A percentile compares a stretch with the other conserved stretches of the same genome.
Evolutionary conservation across 2,797 vertebrate species (phyloP).

Genomic region (Muscicapa striata): DNA sequence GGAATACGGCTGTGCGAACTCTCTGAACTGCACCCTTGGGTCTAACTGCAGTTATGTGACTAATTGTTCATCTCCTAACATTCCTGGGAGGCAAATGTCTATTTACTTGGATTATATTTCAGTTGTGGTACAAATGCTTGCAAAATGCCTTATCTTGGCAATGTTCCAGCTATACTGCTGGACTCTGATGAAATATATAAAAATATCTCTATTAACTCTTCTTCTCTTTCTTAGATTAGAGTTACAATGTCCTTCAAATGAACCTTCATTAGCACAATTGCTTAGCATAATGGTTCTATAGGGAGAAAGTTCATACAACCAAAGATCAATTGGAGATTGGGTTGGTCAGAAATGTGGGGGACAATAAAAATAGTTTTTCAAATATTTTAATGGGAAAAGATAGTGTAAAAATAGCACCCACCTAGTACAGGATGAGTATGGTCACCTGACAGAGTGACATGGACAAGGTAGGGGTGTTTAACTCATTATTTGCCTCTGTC

Average conservation of each 20-base stretch:
- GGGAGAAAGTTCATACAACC: not conserved
- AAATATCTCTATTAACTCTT: not conserved
- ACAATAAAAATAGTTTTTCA: not conserved
- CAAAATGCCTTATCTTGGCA: not conserved
- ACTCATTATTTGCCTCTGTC: not conserved
- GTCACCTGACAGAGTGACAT: too few species aligned
- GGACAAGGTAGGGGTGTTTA: not conserved
- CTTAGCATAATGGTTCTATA: not conserved
- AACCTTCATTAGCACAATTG: not conserved
- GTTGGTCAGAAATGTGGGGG: not conserved
- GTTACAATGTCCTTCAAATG: not conserved
- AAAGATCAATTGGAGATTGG: not conserved
- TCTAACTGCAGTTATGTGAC: not conserved
- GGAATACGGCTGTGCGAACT: fast-evolving
- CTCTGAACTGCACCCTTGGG: not conserved
- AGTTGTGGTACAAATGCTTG: not conserved
- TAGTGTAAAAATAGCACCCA: not conserved
- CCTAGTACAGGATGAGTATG: too few species aligned
- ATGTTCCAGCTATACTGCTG: not conserved
- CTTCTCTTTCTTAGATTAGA: not conserved
- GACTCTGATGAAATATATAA: not conserved
- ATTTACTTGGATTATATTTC: not conserved
- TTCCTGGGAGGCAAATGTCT: not conserved
- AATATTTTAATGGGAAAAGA: not conserved
- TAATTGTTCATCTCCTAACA: not conserved